Evolutionary conservation across 2,888 invertebrate genomes (phyloP).

Genomic region (Epinotia bilunana): DNA sequence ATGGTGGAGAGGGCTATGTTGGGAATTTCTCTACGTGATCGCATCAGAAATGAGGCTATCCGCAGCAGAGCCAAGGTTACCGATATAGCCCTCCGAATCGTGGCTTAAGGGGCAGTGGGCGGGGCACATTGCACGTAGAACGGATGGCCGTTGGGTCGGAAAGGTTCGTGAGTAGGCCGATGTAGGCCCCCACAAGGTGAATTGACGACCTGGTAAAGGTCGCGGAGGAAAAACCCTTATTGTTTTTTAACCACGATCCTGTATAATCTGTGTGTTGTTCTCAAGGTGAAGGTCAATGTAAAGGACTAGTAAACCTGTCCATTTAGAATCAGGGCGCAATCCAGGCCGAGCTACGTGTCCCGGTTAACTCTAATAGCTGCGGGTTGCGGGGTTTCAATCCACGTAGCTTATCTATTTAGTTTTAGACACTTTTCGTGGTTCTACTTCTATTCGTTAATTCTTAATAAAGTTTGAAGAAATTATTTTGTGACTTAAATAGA

Average conservation of each 20-base stretch:
- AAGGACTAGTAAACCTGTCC: constrained; percentile 23
- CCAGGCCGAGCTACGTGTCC: constrained; percentile 11
- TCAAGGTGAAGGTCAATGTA: constrained; percentile 19
- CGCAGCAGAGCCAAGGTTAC: no score
- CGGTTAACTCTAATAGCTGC: constrained; percentile 14
- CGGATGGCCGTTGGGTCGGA: no score
- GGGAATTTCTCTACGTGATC: no score
- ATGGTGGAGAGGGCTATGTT: no score
- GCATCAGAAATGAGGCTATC: no score
- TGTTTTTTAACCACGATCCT: not conserved
- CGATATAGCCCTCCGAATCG: no score
- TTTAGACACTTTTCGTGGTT: not conserved
- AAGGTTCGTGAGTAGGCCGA: no score
- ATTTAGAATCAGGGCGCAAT: constrained; percentile 28
- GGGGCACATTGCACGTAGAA: no score
- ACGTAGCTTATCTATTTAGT: constrained; percentile 17
- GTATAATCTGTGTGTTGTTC: constrained; percentile 10
- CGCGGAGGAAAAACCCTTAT: no score
- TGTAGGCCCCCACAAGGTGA: no score
- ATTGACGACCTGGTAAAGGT: no score
- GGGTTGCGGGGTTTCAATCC: constrained; percentile 12
- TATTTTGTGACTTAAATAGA: not conserved
- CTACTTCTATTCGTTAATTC: not conserved
- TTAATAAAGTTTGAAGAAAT: not conserved
- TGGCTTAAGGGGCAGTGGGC: no score